Conservation (phyloP, 2,113 vertebrate genomes). For the Seriola dumerili region DNA sequence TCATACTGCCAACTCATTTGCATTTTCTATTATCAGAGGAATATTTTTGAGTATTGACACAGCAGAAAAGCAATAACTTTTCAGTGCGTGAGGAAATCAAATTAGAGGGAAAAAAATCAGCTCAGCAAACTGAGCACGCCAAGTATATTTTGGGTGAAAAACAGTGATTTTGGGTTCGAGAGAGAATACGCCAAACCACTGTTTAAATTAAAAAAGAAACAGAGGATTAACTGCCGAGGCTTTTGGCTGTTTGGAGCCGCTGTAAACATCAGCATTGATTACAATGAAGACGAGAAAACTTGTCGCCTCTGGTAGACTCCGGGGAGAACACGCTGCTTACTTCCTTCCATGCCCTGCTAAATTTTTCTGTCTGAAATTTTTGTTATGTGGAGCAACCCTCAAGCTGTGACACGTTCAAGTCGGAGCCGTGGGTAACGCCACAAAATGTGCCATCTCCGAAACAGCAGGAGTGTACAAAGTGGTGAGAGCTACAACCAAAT, state of each 20-base stretch:
- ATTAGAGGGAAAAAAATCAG: neutral
- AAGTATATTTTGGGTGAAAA: neutral
- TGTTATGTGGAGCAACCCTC: constrained; percentile 55
- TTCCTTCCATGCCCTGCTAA: constrained; percentile 15
- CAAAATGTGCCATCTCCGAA: constrained; percentile 27
- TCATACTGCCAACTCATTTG: neutral
- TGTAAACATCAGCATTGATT: constrained; percentile 50
- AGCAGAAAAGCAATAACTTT: neutral
- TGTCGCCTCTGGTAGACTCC: constrained; percentile 48
- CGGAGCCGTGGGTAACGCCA: constrained; percentile 9
- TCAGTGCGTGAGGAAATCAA: neutral
- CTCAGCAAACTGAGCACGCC: neutral
- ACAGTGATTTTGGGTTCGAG: neutral
- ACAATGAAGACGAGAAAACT: constrained; percentile 41
- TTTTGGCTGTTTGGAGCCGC: constrained; percentile 39
- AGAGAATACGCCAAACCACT: neutral
- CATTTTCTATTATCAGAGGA: neutral
- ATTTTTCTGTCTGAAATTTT: constrained; percentile 45
- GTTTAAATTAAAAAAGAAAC: neutral
- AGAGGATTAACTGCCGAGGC: neutral
- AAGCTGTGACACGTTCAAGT: constrained; percentile 32
- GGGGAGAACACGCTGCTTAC: constrained; percentile 43
- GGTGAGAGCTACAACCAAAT: neutral
- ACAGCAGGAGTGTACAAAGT: constrained; percentile 12
- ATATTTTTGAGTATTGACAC: too few species aligned